Evolutionary conservation across 2,797 vertebrate genomes (phyloP).

Genomic region (Semotilus atromaculatus): DNA sequence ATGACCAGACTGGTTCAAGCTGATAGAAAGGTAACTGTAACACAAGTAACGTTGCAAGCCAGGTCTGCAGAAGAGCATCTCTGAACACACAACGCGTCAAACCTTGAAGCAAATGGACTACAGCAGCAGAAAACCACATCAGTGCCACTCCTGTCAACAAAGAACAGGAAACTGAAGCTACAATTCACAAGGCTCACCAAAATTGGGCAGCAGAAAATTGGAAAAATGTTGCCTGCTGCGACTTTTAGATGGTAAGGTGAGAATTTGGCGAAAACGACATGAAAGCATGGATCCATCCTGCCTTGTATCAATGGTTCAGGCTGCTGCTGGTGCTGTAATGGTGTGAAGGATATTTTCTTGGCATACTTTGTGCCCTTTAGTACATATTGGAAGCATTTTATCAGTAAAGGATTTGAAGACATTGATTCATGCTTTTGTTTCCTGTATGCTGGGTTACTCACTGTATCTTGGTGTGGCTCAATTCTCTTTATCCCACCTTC

Average conservation of each 20-base stretch:
- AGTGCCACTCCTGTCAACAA: not conserved
- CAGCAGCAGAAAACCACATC: not conserved
- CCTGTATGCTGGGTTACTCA: not conserved
- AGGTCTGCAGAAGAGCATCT: no score
- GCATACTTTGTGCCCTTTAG: not conserved
- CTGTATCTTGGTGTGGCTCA: not conserved
- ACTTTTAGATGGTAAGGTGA: no score
- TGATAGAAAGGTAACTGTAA: no score
- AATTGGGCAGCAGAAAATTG: no score
- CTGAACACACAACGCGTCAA: not conserved
- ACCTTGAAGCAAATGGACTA: not conserved
- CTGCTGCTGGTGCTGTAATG: not conserved
- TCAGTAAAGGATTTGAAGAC: not conserved
- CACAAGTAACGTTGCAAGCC: no score
- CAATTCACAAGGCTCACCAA: not conserved
- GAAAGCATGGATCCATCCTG: no score
- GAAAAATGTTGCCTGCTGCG: no score
- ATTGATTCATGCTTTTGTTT: not conserved
- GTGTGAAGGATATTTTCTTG: not conserved
- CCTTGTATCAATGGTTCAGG: not conserved
- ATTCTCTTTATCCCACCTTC: not conserved
- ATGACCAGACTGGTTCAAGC: constrained; percentile 43
- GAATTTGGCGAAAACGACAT: no score
- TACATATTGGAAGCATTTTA: not conserved
- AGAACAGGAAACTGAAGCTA: not conserved